A percentile compares a stretch with the other conserved stretches of the same genome.
phyloP scores from a whole-genome alignment of 1,140 invertebrate species.

The Drosophila pachea region DNA sequence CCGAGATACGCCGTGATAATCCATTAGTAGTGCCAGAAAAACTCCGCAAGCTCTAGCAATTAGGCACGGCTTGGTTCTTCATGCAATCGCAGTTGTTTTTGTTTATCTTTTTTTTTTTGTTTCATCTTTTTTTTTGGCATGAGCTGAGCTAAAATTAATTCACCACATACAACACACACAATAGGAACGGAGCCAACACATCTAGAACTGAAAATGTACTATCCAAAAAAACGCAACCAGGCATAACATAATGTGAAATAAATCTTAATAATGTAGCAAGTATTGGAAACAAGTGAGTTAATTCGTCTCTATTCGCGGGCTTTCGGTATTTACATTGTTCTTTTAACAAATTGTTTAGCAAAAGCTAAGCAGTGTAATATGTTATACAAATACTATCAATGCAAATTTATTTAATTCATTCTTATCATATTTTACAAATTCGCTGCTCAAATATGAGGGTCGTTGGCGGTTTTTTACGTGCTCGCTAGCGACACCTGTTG shows the following conservation, averaged over 20 bases:
- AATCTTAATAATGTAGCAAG: slow-evolving; percentile 22
- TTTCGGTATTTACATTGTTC: neutral
- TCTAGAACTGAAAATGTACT: neutral
- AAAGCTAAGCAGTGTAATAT: neutral
- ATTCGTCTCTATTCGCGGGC: neutral
- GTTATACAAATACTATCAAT: neutral
- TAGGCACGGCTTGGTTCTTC: neutral
- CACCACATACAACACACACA: slow-evolving; percentile 5
- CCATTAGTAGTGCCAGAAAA: slow-evolving; percentile 49
- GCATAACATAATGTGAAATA: slow-evolving; percentile 22
- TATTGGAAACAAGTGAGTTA: slow-evolving; percentile 1
- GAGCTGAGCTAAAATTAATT: slow-evolving; percentile 1
- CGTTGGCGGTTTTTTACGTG: neutral
- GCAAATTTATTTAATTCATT: neutral
- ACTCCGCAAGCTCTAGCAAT: slow-evolving; percentile 43
- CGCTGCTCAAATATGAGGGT: neutral
- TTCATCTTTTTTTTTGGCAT: slow-evolving; percentile 16
- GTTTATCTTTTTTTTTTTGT: slow-evolving; percentile 28
- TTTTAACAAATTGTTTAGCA: neutral
- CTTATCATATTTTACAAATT: neutral
- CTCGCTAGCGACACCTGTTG: slow-evolving; percentile 2
- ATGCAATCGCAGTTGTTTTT: slow-evolving; percentile 26
- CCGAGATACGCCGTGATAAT: slow-evolving; percentile 60
- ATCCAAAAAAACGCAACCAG: neutral
- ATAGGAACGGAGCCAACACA: slow-evolving; percentile 8